Conservation (phyloP, 2,888 invertebrate species). For the Cryptocheilus praepositus region DNA sequence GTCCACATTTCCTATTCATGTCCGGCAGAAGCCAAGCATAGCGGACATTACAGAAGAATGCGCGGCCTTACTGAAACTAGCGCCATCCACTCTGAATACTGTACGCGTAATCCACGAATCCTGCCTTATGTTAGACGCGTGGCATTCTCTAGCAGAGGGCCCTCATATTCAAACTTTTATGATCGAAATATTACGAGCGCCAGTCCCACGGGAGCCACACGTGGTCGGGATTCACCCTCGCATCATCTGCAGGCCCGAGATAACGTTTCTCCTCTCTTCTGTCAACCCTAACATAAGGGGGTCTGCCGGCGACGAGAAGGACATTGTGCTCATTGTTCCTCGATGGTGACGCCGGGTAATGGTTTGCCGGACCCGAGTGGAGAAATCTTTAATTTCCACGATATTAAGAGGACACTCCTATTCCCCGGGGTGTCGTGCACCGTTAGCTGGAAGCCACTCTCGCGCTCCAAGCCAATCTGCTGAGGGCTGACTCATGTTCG, state of each 20-base stretch:
- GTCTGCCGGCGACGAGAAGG: conserved; percentile 42
- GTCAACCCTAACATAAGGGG: conserved; percentile 29
- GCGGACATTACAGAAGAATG: no score
- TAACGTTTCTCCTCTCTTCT: conserved; percentile 57
- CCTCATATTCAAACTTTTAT: conserved; percentile 55
- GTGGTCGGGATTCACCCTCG: conserved; percentile 50
- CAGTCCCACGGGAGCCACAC: conserved; percentile 48
- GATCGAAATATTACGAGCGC: conserved; percentile 53
- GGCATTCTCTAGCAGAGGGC: conserved; percentile 6
- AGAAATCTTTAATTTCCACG: conserved; percentile 66
- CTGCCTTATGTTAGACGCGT: neutral
- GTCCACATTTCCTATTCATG: no score
- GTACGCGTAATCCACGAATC: neutral
- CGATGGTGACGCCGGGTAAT: conserved; percentile 56
- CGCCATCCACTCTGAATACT: neutral
- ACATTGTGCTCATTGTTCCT: conserved; percentile 64
- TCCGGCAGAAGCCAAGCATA: no score
- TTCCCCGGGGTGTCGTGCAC: conserved; percentile 52
- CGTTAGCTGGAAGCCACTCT: no score
- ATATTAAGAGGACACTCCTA: conserved; percentile 54
- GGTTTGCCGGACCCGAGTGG: conserved; percentile 46
- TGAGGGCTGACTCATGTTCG: neutral
- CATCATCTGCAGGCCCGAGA: conserved; percentile 63
- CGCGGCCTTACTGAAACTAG: neutral
- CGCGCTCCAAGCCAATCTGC: neutral